These are phyloP conservation scores for Pogonognathellus flavescens DNA, from an alignment of 1,140 invertebrate genomes.

Conservation along the genomic window DNA sequence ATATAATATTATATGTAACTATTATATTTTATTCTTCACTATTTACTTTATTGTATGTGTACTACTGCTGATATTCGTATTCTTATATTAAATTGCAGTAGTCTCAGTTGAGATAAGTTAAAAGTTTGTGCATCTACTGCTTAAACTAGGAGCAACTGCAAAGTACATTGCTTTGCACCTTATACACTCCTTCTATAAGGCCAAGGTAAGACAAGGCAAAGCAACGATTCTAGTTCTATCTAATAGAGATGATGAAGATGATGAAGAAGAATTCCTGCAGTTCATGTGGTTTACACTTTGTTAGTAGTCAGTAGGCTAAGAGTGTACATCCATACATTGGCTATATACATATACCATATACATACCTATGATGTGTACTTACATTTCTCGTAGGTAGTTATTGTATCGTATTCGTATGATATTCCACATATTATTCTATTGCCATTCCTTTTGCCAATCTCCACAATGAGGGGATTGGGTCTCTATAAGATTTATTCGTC, in stretches of 20 bases:
- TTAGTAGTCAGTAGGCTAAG: slow-evolving; percentile 14
- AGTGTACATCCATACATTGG: not conserved
- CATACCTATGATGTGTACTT: not conserved
- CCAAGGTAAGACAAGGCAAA: slow-evolving; percentile 39
- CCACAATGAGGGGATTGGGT: slow-evolving; percentile 47
- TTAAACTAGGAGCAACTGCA: not conserved
- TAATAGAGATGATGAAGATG: slow-evolving; percentile 1
- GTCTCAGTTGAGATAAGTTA: not conserved
- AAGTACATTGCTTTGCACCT: not conserved
- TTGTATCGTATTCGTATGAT: slow-evolving; percentile 11
- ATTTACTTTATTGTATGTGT: too few species aligned
- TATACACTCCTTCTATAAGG: not conserved
- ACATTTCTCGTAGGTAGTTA: not conserved
- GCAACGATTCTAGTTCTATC: slow-evolving; percentile 15
- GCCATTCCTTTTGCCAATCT: slow-evolving; percentile 38
- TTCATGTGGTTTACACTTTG: slow-evolving; percentile 26
- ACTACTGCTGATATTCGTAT: too few species aligned
- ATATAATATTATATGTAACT: too few species aligned
- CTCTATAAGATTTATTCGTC: slow-evolving; percentile 51
- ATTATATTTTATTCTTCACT: too few species aligned
- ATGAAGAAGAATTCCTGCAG: slow-evolving; percentile 29
- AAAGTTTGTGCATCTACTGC: not conserved
- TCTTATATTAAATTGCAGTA: too few species aligned
- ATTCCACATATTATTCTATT: slow-evolving; percentile 32
- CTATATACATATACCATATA: not conserved